Evolutionary conservation across 2,113 vertebrate genomes (phyloP).

Genomic region (Leptobrachium leishanense): DNA sequence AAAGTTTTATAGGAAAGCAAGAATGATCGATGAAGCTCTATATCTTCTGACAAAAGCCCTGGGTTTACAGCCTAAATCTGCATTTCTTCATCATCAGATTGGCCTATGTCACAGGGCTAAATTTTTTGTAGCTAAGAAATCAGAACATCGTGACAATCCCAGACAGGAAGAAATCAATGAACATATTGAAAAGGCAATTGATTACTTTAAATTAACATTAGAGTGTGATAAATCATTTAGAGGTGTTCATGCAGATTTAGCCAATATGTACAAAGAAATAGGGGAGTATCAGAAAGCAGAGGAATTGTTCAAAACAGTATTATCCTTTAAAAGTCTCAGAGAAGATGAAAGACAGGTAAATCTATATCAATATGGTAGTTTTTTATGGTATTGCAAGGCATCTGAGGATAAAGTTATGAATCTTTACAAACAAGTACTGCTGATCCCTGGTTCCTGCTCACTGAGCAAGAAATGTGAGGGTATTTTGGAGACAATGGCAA

Average conservation of each 20-base stretch:
- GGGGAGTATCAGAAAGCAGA: conserved; percentile 48
- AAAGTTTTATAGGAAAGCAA: too few species aligned
- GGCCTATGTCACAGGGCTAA: too few species aligned
- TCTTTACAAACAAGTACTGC: conserved; percentile 65
- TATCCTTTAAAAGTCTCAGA: conserved; percentile 46
- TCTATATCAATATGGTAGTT: conserved; percentile 47
- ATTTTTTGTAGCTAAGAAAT: too few species aligned
- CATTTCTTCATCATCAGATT: too few species aligned
- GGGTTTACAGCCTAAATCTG: too few species aligned
- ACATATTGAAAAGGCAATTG: conserved; percentile 55
- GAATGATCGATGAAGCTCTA: too few species aligned
- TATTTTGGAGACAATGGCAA: neutral
- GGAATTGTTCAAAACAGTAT: conserved; percentile 56
- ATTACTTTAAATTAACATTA: neutral
- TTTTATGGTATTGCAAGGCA: conserved; percentile 53
- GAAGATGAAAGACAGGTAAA: conserved; percentile 53
- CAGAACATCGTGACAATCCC: too few species aligned
- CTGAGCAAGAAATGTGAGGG: conserved; percentile 15
- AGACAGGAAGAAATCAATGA: conserved; percentile 36
- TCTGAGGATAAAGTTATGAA: conserved; percentile 62
- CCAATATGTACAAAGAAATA: conserved; percentile 64
- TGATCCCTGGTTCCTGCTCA: conserved; percentile 28
- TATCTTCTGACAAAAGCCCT: too few species aligned
- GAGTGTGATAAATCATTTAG: conserved; percentile 58
- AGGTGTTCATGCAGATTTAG: conserved; percentile 8